These are phyloP conservation scores for Orgyia antiqua DNA, from an alignment of 2,888 invertebrate species.

Conservation along the genomic window DNA sequence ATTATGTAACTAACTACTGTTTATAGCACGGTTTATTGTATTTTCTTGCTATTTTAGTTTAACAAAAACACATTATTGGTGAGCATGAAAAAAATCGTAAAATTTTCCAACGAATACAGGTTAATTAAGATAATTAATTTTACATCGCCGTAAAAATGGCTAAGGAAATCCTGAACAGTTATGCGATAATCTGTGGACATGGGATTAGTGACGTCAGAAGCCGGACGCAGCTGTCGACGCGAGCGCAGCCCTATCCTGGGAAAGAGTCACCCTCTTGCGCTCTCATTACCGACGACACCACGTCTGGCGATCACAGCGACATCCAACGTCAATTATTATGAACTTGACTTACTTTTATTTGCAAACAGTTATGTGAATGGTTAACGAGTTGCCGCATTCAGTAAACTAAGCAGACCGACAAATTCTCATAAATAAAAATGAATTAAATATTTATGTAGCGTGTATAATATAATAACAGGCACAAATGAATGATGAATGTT, in stretches of 20 bases:
- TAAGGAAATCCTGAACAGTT: slow-evolving; percentile 34
- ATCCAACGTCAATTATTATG: slow-evolving; percentile 53
- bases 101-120: too few species aligned
- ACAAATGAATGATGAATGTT: too few species aligned
- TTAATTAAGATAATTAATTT: too few species aligned
- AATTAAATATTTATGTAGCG: too few species aligned
- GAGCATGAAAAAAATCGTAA: neutral
- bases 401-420: too few species aligned
- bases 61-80: too few species aligned
- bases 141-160: too few species aligned
- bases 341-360: slow-evolving; percentile 46
- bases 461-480: too few species aligned
- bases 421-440: too few species aligned
- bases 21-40: too few species aligned
- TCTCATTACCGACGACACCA: slow-evolving; percentile 21
- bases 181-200: slow-evolving; percentile 16
- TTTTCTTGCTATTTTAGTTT: too few species aligned
- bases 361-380: slow-evolving; percentile 5
- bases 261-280: slow-evolving; percentile 47
- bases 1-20: too few species aligned
- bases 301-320: slow-evolving; percentile 30
- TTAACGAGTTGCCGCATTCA: neutral
- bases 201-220: slow-evolving; percentile 31
- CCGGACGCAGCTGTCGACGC: slow-evolving; percentile 26
- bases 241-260: slow-evolving; percentile 44